Evolutionary conservation across 2,797 vertebrate species (phyloP), one percentile per base, ranked within the genome.

Genomic region (Megaceryle alcyon): DNA sequence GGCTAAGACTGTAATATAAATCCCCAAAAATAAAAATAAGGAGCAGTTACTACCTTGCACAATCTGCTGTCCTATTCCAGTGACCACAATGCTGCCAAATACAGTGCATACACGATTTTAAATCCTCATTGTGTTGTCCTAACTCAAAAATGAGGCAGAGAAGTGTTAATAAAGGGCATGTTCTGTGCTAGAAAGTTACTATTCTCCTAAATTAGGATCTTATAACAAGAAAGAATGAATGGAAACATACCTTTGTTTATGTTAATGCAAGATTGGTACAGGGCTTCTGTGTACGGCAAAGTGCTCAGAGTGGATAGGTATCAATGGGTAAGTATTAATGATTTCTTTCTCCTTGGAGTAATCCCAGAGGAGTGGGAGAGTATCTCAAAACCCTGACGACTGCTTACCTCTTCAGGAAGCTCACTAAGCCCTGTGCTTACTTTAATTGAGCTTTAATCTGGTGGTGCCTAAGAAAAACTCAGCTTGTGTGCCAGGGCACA

Each of bases 41-140:
- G 12, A 70, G 12, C 11, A 70, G 25, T 21, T 60, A 5, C 22
- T 43, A 12, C 56, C 37, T 81, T 39, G 19, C 7, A 29, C 26
- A 71, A 10, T 33, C 31, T 84, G 61, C 14, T 53, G 19, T 56
- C 41, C 69, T 41, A 14, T 48, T 73, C 35, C 49, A 57, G 41
- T n/a, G 59, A 35, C 26, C 37, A 51, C 64, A 82, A 12, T 3
- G 4, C 29, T 86, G 35, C 59, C 29, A 72, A 72, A 54, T 17
- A 13, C 18, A 56, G 29, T 28, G 10, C 9, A 25, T 18, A 26
- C 0, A 1, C 0, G 1, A 53, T 44, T 66, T 53, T 35, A 75
- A 78, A 68, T 80, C 46, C 33, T 63, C 4, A 0, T 29, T 41
- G 35, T 13, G 3, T 41, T 75, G 22, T 33, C 44, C 60, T 69